Percentiles rank a stretch among this genome's conserved stretches.
Conservation (phyloP, 2,797 vertebrate genomes). For the Leptatherina wallacei region DNA sequence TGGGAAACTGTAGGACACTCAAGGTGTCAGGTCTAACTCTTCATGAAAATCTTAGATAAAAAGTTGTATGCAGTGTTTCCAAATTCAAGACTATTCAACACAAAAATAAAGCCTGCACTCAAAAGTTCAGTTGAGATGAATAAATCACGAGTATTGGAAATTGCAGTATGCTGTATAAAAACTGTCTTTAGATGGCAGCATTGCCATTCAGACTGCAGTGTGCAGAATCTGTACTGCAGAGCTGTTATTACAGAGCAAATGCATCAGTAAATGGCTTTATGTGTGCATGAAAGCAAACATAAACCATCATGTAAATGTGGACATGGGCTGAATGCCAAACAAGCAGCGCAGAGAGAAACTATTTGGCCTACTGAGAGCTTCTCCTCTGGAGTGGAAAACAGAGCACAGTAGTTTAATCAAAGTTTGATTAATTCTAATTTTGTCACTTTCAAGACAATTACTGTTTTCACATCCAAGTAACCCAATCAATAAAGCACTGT, state of each 20-base stretch:
- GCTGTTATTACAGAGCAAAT: conserved; percentile 31
- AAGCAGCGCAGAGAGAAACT: conserved; percentile 26
- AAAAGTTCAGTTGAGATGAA: not conserved
- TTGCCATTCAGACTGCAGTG: conserved; percentile 19
- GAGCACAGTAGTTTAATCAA: conserved; percentile 51
- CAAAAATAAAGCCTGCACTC: not conserved
- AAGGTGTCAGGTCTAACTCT: not conserved
- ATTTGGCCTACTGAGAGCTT: conserved; percentile 6
- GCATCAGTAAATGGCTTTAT: conserved; percentile 36
- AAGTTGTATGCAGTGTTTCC: too few relatives aligned
- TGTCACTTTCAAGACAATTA: conserved; percentile 48
- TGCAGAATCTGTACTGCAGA: not conserved
- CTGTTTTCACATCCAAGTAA: conserved; percentile 53
- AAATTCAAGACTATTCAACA: too few relatives aligned
- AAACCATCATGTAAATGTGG: conserved; percentile 45
- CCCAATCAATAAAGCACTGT: conserved; percentile 56
- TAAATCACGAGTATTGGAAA: not conserved
- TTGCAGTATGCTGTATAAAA: not conserved
- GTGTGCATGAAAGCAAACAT: conserved; percentile 38
- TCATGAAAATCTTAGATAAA: not conserved
- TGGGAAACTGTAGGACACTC: not conserved
- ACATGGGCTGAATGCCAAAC: conserved; percentile 37
- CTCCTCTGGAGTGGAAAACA: conserved; percentile 35
- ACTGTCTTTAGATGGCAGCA: conserved; percentile 72
- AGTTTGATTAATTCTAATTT: conserved; percentile 62